Base-by-base conservation (phyloP, 2,797 vertebrate species). In the Notamacropus eugenii region DNA sequence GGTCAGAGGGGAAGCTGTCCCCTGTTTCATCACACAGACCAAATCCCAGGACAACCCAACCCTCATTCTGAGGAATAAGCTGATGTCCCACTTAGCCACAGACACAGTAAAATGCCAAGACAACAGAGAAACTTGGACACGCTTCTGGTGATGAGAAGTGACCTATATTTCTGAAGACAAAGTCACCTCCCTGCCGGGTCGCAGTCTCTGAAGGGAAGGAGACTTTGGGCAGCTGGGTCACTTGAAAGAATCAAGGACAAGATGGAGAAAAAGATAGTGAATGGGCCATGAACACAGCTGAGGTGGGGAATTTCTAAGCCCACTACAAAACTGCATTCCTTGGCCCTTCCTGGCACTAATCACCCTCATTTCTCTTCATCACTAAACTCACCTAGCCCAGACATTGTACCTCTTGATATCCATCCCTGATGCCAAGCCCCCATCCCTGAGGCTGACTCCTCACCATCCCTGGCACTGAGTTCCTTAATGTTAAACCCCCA, bases 131-230 rank as follows among this genome's bases (percentile, higher is more conserved):
- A 94, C 94, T 13, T 95, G 95, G 91, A 92, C 0, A 0, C 31
- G 54, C 92, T 94, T 97, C 90, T 5, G 2, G 90, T 92, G 94
- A 95, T 54, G 57, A 55, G 94, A 94, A 94, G 52, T 95, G 95
- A 95, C 96, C 97, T 97, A 93, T 56, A 97, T 95, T 94, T 94
- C 90, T 57, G 59, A 96, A 92, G 92, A 96, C 94, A 93, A 55
- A 94, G 94, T 95, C 93, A 91, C 91, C 90, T 96, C 92, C 90
- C 94, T 90, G 93, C 50, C 90, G 93, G 94, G 95, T 97, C 95
- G 95, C 8, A 24, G 90, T 96, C 94, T 93, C 92, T 97, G 59
- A 92, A 62, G 91, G 94, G 92, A 95, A 91, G 62, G 9, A 94
- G 95, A 95, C 87, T 54, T 91, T 95, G 93, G 96, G 62, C 96